phyloP scores from a whole-genome alignment of 2,113 vertebrate species.

The Hydrochoerus hydrochaeris region DNA sequence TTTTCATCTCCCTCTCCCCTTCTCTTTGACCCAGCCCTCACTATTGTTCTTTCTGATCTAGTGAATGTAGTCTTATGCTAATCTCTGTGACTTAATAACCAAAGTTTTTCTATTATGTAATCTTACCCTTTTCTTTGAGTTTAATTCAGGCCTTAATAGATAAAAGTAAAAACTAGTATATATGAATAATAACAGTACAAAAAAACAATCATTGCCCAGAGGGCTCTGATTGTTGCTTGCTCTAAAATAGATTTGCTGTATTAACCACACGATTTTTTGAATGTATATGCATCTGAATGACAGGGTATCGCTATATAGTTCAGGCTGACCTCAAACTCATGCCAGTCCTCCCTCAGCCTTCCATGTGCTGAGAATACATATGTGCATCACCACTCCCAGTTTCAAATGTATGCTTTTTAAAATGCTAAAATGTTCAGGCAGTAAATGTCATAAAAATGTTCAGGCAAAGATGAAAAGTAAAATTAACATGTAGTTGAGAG shows the following conservation, averaged over 20 bases:
- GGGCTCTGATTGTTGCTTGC: background rate
- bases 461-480: background rate
- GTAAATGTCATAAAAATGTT: background rate
- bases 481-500: background rate
- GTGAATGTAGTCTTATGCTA: background rate
- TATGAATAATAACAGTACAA: background rate
- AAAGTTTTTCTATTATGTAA: background rate
- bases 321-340: background rate
- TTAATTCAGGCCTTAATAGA: background rate
- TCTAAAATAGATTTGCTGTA: background rate
- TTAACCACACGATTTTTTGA: background rate
- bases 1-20: background rate
- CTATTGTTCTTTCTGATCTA: background rate
- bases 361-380: background rate
- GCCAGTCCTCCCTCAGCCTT: background rate
- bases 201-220: background rate
- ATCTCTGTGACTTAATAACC: background rate
- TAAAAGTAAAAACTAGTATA: background rate
- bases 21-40: background rate
- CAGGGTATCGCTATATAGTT: background rate
- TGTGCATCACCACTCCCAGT: background rate
- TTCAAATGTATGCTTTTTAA: background rate
- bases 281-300: background rate
- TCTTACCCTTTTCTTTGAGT: conserved; percentile 10
- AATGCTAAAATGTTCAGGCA: background rate